Conservation (phyloP, 2,113 vertebrate genomes). For the Psammodynastes pulverulentus region DNA sequence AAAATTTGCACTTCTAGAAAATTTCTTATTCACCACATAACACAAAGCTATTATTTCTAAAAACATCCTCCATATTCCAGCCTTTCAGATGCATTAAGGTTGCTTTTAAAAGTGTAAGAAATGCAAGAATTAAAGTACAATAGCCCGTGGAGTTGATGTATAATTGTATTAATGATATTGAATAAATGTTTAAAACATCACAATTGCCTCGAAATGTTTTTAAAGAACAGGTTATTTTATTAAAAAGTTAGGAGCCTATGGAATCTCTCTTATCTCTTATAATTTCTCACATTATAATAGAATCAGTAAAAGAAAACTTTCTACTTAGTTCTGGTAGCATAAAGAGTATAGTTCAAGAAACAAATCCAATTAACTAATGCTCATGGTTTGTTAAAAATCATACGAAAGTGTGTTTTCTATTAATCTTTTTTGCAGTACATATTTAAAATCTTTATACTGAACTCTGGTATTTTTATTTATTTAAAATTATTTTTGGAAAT, state of each 20-base stretch:
- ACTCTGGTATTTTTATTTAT: conserved; percentile 23
- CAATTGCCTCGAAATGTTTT: conserved; percentile 22
- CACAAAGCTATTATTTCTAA: conserved; percentile 10
- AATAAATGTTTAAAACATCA: conserved; percentile 13
- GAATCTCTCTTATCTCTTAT: background rate
- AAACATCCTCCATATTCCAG: background rate
- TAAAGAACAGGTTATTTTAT: rapidly evolving
- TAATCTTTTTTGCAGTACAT: background rate
- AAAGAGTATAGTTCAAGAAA: conserved; percentile 6
- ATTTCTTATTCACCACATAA: conserved; percentile 40
- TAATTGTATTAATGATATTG: background rate
- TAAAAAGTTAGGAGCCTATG: rapidly evolving
- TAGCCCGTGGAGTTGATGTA: rapidly evolving
- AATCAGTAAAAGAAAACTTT: conserved; percentile 32
- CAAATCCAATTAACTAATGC: background rate
- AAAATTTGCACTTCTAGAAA: conserved; percentile 55
- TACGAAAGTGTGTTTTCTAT: background rate
- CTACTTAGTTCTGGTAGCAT: background rate
- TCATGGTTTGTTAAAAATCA: background rate
- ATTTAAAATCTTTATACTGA: background rate
- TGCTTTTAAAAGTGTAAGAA: background rate
- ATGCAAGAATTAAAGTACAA: background rate
- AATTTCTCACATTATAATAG: background rate
- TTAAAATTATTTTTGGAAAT: conserved; percentile 8
- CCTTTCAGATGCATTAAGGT: background rate